A percentile compares a stretch with the other conserved stretches of the same genome.
These are phyloP conservation scores for Erebia epiphron DNA, from an alignment of 2,888 invertebrate species.

Conservation along the genomic window DNA sequence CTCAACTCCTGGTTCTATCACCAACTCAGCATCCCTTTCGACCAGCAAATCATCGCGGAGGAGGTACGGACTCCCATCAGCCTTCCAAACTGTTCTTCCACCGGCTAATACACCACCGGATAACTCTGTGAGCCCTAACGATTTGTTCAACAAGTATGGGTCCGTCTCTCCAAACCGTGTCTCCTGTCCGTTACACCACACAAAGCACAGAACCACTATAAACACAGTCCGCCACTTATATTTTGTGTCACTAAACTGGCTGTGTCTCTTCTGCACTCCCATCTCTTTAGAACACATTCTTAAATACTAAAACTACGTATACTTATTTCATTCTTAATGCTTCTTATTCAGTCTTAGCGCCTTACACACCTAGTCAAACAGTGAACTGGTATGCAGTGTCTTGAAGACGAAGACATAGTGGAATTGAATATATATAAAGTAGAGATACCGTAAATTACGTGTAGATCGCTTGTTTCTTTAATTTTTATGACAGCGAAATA, in stretches of 20 bases:
- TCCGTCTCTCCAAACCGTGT: constrained; percentile 56
- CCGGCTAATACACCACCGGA: constrained; percentile 85
- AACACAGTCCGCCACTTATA: constrained; percentile 80
- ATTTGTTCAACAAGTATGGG: constrained; percentile 73
- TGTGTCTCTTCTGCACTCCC: constrained; percentile 77
- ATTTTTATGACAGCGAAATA: not conserved
- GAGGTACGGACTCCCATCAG: constrained; percentile 88
- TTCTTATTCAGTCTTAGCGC: constrained; percentile 54
- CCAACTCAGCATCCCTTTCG: constrained; percentile 89
- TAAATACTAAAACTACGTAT: constrained; percentile 51
- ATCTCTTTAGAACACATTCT: constrained; percentile 73
- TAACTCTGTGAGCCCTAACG: constrained; percentile 81
- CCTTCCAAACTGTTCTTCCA: constrained; percentile 80
- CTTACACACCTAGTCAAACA: constrained; percentile 61
- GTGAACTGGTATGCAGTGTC: constrained; percentile 52
- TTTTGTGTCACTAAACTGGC: constrained; percentile 80
- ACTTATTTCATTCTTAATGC: constrained; percentile 62
- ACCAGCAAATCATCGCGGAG: constrained; percentile 91
- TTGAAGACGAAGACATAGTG: constrained; percentile 32
- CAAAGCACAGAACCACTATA: constrained; percentile 52
- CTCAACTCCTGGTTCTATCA: constrained; percentile 95
- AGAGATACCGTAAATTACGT: not conserved
- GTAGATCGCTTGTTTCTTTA: not conserved
- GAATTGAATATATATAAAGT: not conserved
- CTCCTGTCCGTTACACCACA: constrained; percentile 68